Percentiles rank a stretch among this genome's conserved stretches.
Conservation (phyloP, 2,888 invertebrate genomes). For the Cryptocephalus moraei region DNA sequence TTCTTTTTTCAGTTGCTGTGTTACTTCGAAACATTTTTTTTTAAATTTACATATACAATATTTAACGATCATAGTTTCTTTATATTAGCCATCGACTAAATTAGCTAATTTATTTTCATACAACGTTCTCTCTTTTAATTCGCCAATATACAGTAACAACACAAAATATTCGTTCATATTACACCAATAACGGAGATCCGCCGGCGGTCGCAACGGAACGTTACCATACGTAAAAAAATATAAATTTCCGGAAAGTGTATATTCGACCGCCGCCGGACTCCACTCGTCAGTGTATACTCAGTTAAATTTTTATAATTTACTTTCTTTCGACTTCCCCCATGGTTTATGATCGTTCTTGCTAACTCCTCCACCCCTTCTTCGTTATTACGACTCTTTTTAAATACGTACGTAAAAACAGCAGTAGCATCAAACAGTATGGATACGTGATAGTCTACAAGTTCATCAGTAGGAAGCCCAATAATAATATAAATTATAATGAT, state of each 20-base stretch:
- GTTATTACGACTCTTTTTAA: not conserved
- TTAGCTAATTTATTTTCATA: slow-evolving; percentile 22
- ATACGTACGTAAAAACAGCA: not conserved
- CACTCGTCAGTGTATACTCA: slow-evolving; percentile 24
- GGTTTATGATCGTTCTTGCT: not conserved
- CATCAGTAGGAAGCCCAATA: slow-evolving; percentile 25
- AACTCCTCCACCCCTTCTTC: not conserved
- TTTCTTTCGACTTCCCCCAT: not conserved
- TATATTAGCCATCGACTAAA: slow-evolving; percentile 28
- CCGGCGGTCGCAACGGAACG: no score
- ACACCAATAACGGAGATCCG: not conserved
- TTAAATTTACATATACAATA: slow-evolving; percentile 27
- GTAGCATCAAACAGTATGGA: slow-evolving; percentile 1
- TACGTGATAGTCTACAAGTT: slow-evolving; percentile 2
- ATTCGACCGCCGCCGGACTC: not conserved
- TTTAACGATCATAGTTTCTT: slow-evolving; percentile 27
- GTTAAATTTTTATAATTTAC: slow-evolving; percentile 17
- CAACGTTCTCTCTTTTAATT: slow-evolving; percentile 15
- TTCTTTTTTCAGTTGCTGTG: slow-evolving; percentile 25
- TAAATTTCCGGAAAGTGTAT: no score
- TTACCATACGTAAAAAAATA: no score
- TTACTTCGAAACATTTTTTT: slow-evolving; percentile 25
- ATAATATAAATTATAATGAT: slow-evolving; percentile 16
- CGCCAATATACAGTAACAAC: slow-evolving; percentile 18
- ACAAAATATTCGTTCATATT: slow-evolving; percentile 9